phyloP scores from a whole-genome alignment of 2,797 vertebrate genomes.

The Acomys russatus region DNA sequence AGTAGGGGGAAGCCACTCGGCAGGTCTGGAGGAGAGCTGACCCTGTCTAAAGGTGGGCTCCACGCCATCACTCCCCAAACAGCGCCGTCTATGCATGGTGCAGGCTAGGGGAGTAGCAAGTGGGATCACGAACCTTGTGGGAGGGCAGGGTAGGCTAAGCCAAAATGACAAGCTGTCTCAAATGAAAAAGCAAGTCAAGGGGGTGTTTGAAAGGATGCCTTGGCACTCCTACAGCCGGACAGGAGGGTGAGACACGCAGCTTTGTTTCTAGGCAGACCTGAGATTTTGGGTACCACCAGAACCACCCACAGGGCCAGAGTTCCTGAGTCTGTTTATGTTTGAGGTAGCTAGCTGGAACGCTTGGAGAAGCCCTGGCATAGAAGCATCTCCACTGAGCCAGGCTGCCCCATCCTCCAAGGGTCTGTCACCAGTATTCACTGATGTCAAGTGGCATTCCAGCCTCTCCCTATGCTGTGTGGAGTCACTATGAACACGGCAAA shows the following conservation, averaged over 20 bases:
- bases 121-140: rapidly evolving
- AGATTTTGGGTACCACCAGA: neutral
- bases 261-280: neutral
- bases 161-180: neutral
- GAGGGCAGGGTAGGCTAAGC: neutral
- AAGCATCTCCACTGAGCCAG: neutral
- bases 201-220: neutral
- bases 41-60: neutral
- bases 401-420: too few species aligned
- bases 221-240: neutral
- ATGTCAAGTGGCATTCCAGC: neutral
- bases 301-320: neutral
- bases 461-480: neutral
- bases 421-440: neutral
- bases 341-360: neutral
- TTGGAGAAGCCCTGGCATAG: neutral
- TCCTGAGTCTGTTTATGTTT: neutral
- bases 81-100: rapidly evolving
- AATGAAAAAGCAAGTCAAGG: neutral
- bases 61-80: neutral
- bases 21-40: neutral
- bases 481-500: neutral
- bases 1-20: neutral
- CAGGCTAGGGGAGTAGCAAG: neutral
- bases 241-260: neutral